Evolutionary conservation across 2,888 invertebrate genomes (phyloP), one percentile per base, ranked within the genome.

Genomic region (Acleris laterana): DNA sequence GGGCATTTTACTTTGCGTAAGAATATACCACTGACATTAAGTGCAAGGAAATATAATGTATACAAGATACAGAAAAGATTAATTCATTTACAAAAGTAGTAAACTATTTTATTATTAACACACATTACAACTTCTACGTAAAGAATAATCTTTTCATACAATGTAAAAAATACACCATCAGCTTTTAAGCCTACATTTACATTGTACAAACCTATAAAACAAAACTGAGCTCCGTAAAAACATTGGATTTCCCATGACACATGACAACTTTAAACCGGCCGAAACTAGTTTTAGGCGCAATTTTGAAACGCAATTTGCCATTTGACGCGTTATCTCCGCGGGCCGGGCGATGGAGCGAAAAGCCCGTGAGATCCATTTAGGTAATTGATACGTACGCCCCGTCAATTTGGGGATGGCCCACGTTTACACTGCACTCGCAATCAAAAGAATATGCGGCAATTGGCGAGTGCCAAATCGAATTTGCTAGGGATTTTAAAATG

Each of bases 351-450:
- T 44, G 51, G 48, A 32, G 70, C 55, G 62, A 65, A 65, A 70
- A 68, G 70, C 81, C 78, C 80, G 74, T 74, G 81, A 80, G 84
- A 81, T 80, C 80, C 80, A 82, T 85, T 83, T 80, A 74, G 73
- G 80, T 85, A 87, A 87, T 87, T 87, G 87, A 85, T 84, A 85
- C 82, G 79, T 77, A 84, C 84, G 81, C 82, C 83, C 80, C 76
- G 78, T 77, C 82, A 74, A 78, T 85, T 82, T 75, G 71, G 72
- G 72, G 69, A 72, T 69, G 70, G 69, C 71, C 78, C 75, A 70
- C 74, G 74, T 77, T 77, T 80, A 78, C 78, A 74, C 72, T 72
- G 71, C 73, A 71, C 71, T 77, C 70, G 72, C 70, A 70, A 75
- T 72, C 72, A 63, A 74, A 73, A 78, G 72, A 71, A 78, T 76